Evolutionary conservation across 2,113 vertebrate genomes (phyloP), one percentile per base, ranked within the genome.

Genomic region (Pipra filicauda): DNA sequence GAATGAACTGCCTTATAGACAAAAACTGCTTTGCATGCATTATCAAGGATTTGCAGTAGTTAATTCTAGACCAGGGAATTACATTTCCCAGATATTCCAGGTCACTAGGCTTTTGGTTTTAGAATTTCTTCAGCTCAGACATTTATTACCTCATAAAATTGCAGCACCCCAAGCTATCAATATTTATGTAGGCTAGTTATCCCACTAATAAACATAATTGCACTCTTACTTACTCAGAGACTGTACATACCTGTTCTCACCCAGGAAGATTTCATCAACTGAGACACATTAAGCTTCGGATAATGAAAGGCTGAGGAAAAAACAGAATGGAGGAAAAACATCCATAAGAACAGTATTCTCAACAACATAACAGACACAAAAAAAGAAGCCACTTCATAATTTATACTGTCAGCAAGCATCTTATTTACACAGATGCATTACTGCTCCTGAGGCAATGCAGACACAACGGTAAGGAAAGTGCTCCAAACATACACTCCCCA

Each of bases 241-340:
- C 21, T 14, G 9, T 72, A 96, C 98, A 4, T 98, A 99, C 99
- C 99, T 98, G 99, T 99, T 98, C 97, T 98, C 71, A 99, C 98
- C 99, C 99, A 99, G 21, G 99, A 99, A 65, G 98, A 99, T 91
- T 99, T 99, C 96, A 99, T 98, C 95, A 98, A 13, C 55, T 99
- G 98, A 77, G 99, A 99, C 83, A 98, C 98, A 87, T 99, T 99
- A 85, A 99, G 97, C 95, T 99, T 98, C 19, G 99, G 99, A 94
- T 99, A 99, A 97, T 99, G 98, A 96, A 99, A 99, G 75, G 99
- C 99, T 99, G 86, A 39, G 44, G 37, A 21, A 66, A 85, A 79
- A 94, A 90, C 13, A 85, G 48, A 91, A 85, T 0, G 24, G 26
- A 77, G n/a, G 22, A 69, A 80, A 92, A 90, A 85, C 23, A 96